Evolutionary conservation across 1,140 invertebrate genomes (phyloP).

Genomic region (Aphis gossypii): DNA sequence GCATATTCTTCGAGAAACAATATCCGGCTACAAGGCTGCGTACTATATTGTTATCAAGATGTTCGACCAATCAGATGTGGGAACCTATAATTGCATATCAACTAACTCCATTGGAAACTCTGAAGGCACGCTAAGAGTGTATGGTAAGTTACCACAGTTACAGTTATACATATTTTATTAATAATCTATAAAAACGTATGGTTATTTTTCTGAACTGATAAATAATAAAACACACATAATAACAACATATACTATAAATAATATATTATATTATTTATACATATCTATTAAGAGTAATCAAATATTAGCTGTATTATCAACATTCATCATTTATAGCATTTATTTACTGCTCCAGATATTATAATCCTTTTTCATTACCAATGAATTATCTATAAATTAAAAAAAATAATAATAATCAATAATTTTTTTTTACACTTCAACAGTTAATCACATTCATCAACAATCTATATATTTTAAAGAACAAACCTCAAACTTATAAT

Average conservation of each 20-base stretch:
- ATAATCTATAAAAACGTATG: neutral
- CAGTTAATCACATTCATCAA: too few relatives aligned
- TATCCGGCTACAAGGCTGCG: constrained; percentile 79
- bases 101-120: constrained; percentile 88
- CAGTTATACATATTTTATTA: neutral
- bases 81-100: constrained; percentile 89
- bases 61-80: constrained; percentile 81
- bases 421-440: too few relatives aligned
- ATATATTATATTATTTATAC: neutral
- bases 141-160: constrained; percentile 71
- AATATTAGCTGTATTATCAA: neutral
- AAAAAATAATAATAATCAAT: too few relatives aligned
- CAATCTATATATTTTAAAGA: too few relatives aligned
- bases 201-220: neutral
- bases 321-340: too few relatives aligned
- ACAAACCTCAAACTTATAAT: too few relatives aligned
- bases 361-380: too few relatives aligned
- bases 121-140: constrained; percentile 82
- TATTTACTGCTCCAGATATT: too few relatives aligned
- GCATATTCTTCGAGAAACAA: constrained; percentile 81
- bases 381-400: too few relatives aligned
- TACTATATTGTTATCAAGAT: constrained; percentile 83
- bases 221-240: neutral
- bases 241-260: neutral
- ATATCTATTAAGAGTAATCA: neutral